Base-by-base conservation (phyloP, 2,888 invertebrate genomes). In the Buathra laborator region DNA sequence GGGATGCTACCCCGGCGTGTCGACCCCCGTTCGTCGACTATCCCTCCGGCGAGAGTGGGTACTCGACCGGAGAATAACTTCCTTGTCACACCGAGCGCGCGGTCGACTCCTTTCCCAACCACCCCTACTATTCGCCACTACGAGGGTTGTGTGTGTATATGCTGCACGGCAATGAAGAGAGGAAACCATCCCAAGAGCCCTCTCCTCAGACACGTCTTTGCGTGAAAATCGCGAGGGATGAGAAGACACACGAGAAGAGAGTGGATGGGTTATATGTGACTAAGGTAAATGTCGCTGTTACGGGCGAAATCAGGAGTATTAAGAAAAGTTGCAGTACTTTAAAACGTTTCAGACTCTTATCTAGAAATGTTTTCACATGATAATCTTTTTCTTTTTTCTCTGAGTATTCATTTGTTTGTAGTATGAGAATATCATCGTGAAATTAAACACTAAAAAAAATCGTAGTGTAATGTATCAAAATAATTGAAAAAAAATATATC, bases 1-100 rank as follows among this genome's bases (percentile, higher is more conserved):
- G 64, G 66, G 66, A 66, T 19, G 16, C 67, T 46, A 19, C 19
- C 43, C 4, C 44, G 59, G 19, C 24, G 24, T 67, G 44, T 64
- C 75, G 46, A 56, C 84, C 71, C 71, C 67, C 71, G 4, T 16
- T 72, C 71, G 62, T 3, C 53, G 64, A 75, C 83, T 72, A 78
- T 80, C 84, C 80, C 84, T 80, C 71, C 71, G 84, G 76, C 76
- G 29, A 84, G 43, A 84, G 83, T 71, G 84, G 84, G 71, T 80
- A 84, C 84, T 84, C 84, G 80, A 80, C 71, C 80, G 76, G 56
- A 80, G 80, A 84, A 84, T 84, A 84, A 84, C 84, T 84, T 84
- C 76, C 84, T 84, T 76, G 80, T 80, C 84, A 72, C 76, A 72
- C 79, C 66, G 64, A 53, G 72, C 51, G 64, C 48, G 53, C 46